phyloP scores from a whole-genome alignment of 37 sponge, comb jelly and placozoan species.

The Mnemiopsis leidyi region DNA sequence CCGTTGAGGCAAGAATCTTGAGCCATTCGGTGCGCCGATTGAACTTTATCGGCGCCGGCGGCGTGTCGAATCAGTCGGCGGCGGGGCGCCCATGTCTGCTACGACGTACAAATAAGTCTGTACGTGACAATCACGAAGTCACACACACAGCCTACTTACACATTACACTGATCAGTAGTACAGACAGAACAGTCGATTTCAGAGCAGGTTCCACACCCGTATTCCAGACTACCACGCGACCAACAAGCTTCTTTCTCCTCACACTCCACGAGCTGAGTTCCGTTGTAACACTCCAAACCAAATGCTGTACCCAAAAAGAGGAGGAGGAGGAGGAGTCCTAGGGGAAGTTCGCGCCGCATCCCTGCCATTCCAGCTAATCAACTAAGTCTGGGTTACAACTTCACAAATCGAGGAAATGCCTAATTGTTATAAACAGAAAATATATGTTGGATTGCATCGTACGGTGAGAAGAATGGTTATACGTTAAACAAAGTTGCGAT shows the following conservation, averaged over 20 bases:
- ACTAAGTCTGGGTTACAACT: background rate
- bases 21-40: too few species aligned
- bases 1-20: too few species aligned
- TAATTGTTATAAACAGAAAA: too few species aligned
- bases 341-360: background rate
- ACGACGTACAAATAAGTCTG: too few species aligned
- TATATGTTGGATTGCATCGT: background rate
- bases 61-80: too few species aligned
- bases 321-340: background rate
- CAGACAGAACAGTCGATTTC: background rate
- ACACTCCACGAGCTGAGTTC: background rate
- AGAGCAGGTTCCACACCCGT: background rate
- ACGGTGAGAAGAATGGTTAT: background rate
- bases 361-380: background rate
- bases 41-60: too few species aligned
- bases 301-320: background rate
- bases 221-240: background rate
- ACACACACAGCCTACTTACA: too few species aligned
- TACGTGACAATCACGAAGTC: too few species aligned
- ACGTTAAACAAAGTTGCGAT: background rate
- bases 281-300: background rate
- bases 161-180: background rate
- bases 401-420: background rate
- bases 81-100: too few species aligned
- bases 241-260: background rate